phyloP scores from a whole-genome alignment of 2,888 invertebrate genomes.

The Athalia cordata region DNA sequence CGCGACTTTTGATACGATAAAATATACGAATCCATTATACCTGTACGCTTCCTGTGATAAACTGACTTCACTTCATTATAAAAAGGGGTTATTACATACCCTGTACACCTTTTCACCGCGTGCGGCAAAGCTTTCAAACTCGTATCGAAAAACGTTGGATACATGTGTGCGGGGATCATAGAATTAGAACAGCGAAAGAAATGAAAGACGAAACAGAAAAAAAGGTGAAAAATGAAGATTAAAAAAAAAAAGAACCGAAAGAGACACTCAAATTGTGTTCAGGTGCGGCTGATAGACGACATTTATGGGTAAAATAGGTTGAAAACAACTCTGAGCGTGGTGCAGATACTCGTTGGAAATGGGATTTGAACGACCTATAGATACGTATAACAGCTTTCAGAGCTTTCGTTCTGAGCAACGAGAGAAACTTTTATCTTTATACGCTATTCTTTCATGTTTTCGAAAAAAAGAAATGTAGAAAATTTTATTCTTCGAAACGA shows the following conservation, averaged over 20 bases:
- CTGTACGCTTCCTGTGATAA: conserved; percentile 2
- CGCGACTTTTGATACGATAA: conserved; percentile 19
- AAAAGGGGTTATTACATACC: conserved; percentile 8
- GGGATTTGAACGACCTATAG: conserved; percentile 8
- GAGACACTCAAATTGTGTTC: conserved; percentile 15
- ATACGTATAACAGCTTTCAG: not conserved
- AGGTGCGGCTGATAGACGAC: conserved; percentile 3
- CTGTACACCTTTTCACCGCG: not conserved
- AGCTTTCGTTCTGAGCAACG: conserved; percentile 19
- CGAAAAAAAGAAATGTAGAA: not conserved
- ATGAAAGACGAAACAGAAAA: not conserved
- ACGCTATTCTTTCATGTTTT: conserved; percentile 6
- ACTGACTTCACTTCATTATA: conserved; percentile 27
- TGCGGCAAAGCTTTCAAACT: not conserved
- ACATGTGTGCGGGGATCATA: not conserved
- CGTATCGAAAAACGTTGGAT: not conserved
- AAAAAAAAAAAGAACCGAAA: not conserved
- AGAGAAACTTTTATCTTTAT: conserved; percentile 9
- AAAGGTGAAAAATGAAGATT: too few species aligned
- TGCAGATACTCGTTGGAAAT: not conserved
- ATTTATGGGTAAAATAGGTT: conserved; percentile 15
- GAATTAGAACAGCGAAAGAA: not conserved
- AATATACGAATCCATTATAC: conserved; percentile 35
- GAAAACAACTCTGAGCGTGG: conserved; percentile 16
- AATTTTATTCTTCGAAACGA: not conserved